Evolutionary conservation across 2,113 vertebrate genomes (phyloP).

Genomic region (Oryzias javanicus): DNA sequence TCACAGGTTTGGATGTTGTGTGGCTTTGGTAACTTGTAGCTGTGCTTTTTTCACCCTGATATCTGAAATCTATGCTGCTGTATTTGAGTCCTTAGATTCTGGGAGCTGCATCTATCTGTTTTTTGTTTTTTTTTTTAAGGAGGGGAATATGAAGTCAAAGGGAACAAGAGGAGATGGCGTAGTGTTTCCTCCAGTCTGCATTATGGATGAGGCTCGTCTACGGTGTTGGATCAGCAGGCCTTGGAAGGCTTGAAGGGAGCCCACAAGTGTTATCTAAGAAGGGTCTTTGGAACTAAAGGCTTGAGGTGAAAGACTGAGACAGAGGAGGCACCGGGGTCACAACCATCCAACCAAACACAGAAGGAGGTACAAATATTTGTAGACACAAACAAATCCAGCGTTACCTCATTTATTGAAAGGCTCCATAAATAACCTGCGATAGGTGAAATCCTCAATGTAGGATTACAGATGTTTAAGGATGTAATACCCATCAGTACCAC

Average conservation of each 20-base stretch:
- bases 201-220: slow-evolving; percentile 63
- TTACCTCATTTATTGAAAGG: too few relatives aligned
- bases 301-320: slow-evolving; percentile 5
- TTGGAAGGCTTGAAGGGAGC: slow-evolving; percentile 33
- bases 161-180: slow-evolving; percentile 37
- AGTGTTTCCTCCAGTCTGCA: slow-evolving; percentile 57
- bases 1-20: background rate
- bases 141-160: slow-evolving; percentile 9
- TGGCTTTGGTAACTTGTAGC: background rate
- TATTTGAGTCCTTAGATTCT: slow-evolving; percentile 6
- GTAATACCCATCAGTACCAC: too few relatives aligned
- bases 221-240: slow-evolving; percentile 32
- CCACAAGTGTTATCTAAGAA: slow-evolving; percentile 33
- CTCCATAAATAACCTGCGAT: too few relatives aligned
- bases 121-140: background rate
- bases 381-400: too few relatives aligned
- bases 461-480: too few relatives aligned
- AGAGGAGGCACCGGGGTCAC: slow-evolving; percentile 46
- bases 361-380: too few relatives aligned
- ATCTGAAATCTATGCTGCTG: background rate
- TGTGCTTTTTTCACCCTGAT: background rate
- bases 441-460: too few relatives aligned
- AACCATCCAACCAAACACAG: too few relatives aligned
- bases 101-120: slow-evolving; percentile 10
- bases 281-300: slow-evolving; percentile 4